Conservation (phyloP, 2,888 invertebrate species). For the Synanthedon andrenaeformis region DNA sequence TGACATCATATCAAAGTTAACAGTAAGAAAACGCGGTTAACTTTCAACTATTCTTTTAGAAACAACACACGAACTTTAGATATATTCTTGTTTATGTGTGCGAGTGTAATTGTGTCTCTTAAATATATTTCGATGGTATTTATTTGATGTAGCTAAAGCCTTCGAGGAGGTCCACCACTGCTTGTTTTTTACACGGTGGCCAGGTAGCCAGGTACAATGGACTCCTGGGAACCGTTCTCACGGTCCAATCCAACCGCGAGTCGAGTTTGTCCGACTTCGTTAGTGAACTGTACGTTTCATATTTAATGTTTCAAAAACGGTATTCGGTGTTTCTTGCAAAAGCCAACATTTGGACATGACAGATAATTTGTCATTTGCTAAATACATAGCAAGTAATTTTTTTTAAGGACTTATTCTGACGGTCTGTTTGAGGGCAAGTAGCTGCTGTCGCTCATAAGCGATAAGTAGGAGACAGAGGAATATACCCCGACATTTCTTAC, state of each 20-base stretch:
- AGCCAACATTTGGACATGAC: conserved; percentile 9
- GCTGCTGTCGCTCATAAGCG: too few species aligned
- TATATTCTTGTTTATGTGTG: too few species aligned
- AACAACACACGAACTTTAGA: too few species aligned
- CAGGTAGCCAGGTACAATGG: conserved; percentile 12
- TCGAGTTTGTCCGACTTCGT: conserved; percentile 25
- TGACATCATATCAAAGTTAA: not conserved
- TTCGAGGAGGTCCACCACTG: too few species aligned
- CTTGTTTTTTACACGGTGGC: not conserved
- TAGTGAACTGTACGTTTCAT: conserved; percentile 44
- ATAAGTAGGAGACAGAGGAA: too few species aligned
- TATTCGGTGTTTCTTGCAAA: conserved; percentile 23
- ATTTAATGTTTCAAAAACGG: conserved; percentile 62
- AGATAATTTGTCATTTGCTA: not conserved
- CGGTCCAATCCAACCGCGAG: conserved; percentile 15
- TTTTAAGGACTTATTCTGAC: not conserved
- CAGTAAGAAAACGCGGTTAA: too few species aligned
- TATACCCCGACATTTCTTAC: too few species aligned
- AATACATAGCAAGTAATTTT: conserved; percentile 1
- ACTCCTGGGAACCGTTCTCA: conserved; percentile 37
- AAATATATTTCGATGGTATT: too few species aligned
- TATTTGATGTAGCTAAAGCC: too few species aligned
- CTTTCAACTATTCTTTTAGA: too few species aligned
- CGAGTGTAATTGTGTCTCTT: too few species aligned
- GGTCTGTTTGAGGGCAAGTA: too few species aligned